A percentile compares a stretch with the other conserved stretches of the same genome.
These are phyloP conservation scores for Notospermus geniculatus DNA, from an alignment of 1,140 invertebrate genomes.

Conservation along the genomic window DNA sequence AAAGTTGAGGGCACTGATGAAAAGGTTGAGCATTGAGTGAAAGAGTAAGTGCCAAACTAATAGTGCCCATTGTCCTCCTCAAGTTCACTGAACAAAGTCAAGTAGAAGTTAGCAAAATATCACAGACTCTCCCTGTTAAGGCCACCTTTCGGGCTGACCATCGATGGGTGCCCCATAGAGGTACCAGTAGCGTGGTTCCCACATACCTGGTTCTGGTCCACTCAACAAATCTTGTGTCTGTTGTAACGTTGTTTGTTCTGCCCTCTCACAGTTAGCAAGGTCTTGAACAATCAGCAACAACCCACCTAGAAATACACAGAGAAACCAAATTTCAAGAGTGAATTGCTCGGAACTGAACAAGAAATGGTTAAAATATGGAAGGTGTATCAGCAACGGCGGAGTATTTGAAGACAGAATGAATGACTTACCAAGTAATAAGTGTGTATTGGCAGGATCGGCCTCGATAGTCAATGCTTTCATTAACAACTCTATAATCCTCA, in stretches of 20 bases:
- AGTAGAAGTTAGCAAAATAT: too few species aligned
- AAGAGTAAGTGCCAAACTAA: too few species aligned
- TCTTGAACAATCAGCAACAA: slow-evolving; percentile 78
- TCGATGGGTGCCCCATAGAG: too few species aligned
- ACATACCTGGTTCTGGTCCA: neutral
- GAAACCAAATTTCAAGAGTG: neutral
- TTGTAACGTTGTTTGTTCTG: slow-evolving; percentile 57
- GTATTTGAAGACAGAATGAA: too few species aligned
- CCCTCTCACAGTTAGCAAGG: slow-evolving; percentile 73
- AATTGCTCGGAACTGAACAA: neutral
- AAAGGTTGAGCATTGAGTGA: too few species aligned
- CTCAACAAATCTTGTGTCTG: slow-evolving; percentile 12
- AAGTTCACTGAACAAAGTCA: too few species aligned
- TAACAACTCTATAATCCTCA: slow-evolving; percentile 78
- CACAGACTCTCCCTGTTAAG: too few species aligned
- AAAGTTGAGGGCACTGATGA: too few species aligned
- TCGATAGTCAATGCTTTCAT: slow-evolving; percentile 84
- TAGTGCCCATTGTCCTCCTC: too few species aligned
- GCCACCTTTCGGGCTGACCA: too few species aligned
- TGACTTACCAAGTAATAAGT: slow-evolving; percentile 76
- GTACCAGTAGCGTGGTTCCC: too few species aligned
- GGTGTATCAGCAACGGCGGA: slow-evolving; percentile 17
- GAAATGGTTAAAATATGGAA: slow-evolving; percentile 5
- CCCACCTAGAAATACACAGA: slow-evolving; percentile 57
- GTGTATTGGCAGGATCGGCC: slow-evolving; percentile 81